phyloP scores from a whole-genome alignment of 2,888 invertebrate species.

The Nudaria mundana region DNA sequence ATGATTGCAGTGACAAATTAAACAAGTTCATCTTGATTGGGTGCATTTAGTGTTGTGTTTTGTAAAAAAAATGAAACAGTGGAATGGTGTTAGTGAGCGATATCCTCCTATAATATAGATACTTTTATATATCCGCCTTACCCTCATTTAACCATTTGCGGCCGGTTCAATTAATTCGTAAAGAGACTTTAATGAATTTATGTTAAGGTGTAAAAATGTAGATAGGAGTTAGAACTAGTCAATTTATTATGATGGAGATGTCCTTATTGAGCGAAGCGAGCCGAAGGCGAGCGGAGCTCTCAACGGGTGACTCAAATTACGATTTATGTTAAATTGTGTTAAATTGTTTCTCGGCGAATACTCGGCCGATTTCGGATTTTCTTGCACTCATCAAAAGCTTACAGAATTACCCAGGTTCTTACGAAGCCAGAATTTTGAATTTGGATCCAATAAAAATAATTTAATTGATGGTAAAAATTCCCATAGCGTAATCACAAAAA shows the following conservation, averaged over 20 bases:
- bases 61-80: slow-evolving; percentile 46
- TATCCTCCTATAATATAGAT: slow-evolving; percentile 40
- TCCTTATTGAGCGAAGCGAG: too few relatives aligned
- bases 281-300: too few relatives aligned
- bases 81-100: slow-evolving; percentile 41
- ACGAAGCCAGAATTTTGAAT: too few relatives aligned
- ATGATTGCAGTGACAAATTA: slow-evolving; percentile 44
- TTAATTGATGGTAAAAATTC: too few relatives aligned
- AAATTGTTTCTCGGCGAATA: too few relatives aligned
- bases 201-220: slow-evolving; percentile 57
- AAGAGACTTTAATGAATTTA: slow-evolving; percentile 73
- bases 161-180: slow-evolving; percentile 69
- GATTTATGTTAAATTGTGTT: too few relatives aligned
- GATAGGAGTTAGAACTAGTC: slow-evolving; percentile 77
- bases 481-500: too few relatives aligned
- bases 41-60: slow-evolving; percentile 45
- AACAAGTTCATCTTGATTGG: slow-evolving; percentile 15
- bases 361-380: too few relatives aligned
- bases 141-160: slow-evolving; percentile 58
- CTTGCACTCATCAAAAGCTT: too few relatives aligned
- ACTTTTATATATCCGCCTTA: slow-evolving; percentile 41
- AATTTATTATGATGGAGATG: slow-evolving; percentile 74
- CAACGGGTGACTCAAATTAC: too few relatives aligned
- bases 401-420: too few relatives aligned
- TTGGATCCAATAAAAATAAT: too few relatives aligned